Evolutionary conservation across 1,140 invertebrate species (phyloP).

Genomic region (Charaxes varanes): DNA sequence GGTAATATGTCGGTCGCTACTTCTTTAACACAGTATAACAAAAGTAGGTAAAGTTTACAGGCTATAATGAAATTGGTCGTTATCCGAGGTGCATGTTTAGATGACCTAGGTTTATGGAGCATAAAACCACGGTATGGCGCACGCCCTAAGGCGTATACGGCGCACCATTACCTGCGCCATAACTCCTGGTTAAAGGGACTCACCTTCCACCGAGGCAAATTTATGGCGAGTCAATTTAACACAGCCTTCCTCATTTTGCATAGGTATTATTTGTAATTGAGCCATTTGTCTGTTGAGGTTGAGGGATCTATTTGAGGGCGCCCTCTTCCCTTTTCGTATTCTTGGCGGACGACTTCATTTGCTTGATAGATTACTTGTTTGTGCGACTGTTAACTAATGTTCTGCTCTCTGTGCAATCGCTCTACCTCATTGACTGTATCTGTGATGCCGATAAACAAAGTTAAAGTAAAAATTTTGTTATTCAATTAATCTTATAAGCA

Average conservation of each 20-base stretch:
- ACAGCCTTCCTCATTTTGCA: constrained; percentile 30
- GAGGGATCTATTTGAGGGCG: constrained; percentile 15
- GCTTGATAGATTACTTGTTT: constrained; percentile 5
- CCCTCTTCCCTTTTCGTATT: constrained; percentile 3
- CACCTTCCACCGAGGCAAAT: constrained; percentile 43
- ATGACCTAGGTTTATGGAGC: constrained; percentile 25
- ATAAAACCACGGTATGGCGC: constrained; percentile 30
- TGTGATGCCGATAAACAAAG: too few species aligned
- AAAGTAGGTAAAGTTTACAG: too few species aligned
- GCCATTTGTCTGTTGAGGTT: constrained; percentile 27
- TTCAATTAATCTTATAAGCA: too few species aligned
- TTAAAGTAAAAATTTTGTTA: too few species aligned
- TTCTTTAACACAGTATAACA: too few species aligned
- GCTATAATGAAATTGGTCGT: too few species aligned
- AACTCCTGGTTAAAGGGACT: constrained; percentile 49
- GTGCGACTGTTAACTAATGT: constrained; percentile 7
- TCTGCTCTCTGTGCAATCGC: too few species aligned
- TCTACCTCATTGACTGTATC: too few species aligned
- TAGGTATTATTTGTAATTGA: constrained; percentile 33
- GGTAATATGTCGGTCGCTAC: too few species aligned
- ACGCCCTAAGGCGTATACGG: constrained; percentile 31
- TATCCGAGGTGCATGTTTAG: too few species aligned
- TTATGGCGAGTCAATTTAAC: constrained; percentile 45
- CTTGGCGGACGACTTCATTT: constrained; percentile 14
- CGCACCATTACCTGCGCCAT: constrained; percentile 49